A percentile compares a stretch with the other conserved stretches of the same genome.
Conservation (phyloP, 30 jellyfish, hydroid and myxozoan species). For the Clytia hemisphaerica region DNA sequence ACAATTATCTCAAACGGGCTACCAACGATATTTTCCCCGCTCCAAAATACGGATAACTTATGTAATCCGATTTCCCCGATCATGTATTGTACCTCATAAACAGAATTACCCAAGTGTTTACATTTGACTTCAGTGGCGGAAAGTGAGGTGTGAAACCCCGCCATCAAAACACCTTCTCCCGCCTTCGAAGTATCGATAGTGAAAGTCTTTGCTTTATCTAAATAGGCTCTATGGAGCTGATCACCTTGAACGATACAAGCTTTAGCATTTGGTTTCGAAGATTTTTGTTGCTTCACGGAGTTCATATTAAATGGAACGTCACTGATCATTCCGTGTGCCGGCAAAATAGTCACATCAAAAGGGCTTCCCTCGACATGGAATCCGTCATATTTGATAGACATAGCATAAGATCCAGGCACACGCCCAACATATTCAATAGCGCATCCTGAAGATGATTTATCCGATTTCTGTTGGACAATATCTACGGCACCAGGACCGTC, state of each 20-base stretch:
- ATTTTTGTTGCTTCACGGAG: neutral
- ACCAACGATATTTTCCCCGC: slow-evolving; percentile 64
- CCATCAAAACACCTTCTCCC: slow-evolving; percentile 78
- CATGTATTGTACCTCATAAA: slow-evolving; percentile 62
- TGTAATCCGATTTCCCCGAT: slow-evolving; percentile 42
- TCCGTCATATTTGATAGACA: slow-evolving; percentile 68
- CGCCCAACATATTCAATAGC: slow-evolving; percentile 45
- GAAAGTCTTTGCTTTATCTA: slow-evolving; percentile 53
- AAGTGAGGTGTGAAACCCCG: slow-evolving; percentile 63
- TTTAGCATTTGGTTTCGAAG: neutral
- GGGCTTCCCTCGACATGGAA: slow-evolving; percentile 82
- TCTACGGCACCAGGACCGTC: slow-evolving; percentile 80
- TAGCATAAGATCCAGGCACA: slow-evolving; percentile 58
- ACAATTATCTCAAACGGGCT: slow-evolving; percentile 70
- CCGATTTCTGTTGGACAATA: slow-evolving; percentile 41
- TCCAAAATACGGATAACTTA: slow-evolving; percentile 63
- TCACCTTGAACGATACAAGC: slow-evolving; percentile 47
- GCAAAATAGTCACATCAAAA: slow-evolving; percentile 45
- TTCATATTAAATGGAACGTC: neutral
- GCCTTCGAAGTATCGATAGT: slow-evolving; percentile 76
- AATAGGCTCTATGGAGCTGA: slow-evolving; percentile 49
- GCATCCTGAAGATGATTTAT: slow-evolving; percentile 32
- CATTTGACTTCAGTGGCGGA: slow-evolving; percentile 60
- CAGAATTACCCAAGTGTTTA: slow-evolving; percentile 70
- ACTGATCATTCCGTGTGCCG: neutral